phyloP scores from a whole-genome alignment of 2,888 invertebrate species.

The Luperina nickerlii region DNA sequence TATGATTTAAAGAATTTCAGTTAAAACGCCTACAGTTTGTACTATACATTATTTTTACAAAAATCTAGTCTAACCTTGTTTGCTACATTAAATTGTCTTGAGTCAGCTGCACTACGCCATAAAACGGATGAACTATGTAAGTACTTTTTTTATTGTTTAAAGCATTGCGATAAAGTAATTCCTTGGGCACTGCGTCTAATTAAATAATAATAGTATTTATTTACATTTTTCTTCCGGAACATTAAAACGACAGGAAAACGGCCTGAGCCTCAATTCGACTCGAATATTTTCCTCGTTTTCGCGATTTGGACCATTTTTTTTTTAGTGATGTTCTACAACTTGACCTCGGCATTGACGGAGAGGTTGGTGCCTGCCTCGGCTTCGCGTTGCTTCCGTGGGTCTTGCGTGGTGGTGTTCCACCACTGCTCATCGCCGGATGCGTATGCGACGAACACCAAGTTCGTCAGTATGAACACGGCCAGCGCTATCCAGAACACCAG shows the following conservation, averaged over 20 bases:
- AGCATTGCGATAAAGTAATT: constrained; percentile 29
- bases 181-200: constrained; percentile 44
- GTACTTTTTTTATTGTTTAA: constrained; percentile 43
- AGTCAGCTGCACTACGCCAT: constrained; percentile 39
- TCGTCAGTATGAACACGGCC: constrained; percentile 93
- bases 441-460: constrained; percentile 93
- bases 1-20: constrained; percentile 63
- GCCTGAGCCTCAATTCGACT: constrained; percentile 47
- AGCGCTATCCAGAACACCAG: constrained; percentile 95
- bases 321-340: constrained; percentile 72
- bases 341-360: constrained; percentile 82
- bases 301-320: constrained; percentile 47
- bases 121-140: constrained; percentile 54
- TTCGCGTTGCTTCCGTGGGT: constrained; percentile 79
- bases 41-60: constrained; percentile 61
- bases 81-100: constrained; percentile 33
- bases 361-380: constrained; percentile 74
- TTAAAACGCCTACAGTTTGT: constrained; percentile 68
- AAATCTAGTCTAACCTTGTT: constrained; percentile 33
- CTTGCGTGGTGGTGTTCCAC: constrained; percentile 92
- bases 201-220: constrained; percentile 56
- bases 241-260: constrained; percentile 59
- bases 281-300: constrained; percentile 59
- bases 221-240: constrained; percentile 56
- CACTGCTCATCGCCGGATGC: constrained; percentile 94